These are phyloP conservation scores for Protophormia terraenovae DNA, from an alignment of 2,888 invertebrate genomes.

Conservation along the genomic window DNA sequence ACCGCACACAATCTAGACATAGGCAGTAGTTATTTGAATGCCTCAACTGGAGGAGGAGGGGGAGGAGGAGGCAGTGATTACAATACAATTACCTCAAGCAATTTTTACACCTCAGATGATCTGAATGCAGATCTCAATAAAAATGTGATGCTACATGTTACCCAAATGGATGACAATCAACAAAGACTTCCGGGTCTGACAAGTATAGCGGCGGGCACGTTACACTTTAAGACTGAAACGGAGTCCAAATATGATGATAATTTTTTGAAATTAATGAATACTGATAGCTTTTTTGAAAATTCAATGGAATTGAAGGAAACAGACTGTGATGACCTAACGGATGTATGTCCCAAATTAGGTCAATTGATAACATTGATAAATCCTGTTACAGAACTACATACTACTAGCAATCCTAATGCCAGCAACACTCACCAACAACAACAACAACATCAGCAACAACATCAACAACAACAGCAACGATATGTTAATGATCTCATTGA, in stretches of 20 bases:
- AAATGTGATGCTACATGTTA: constrained; percentile 61
- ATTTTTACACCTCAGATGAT: constrained; percentile 61
- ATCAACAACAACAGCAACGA: constrained; percentile 34
- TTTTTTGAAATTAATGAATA: constrained; percentile 68
- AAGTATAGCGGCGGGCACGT: constrained; percentile 57
- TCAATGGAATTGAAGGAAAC: constrained; percentile 65
- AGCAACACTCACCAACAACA: neutral
- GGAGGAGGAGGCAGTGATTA: constrained; percentile 43
- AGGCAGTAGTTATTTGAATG: constrained; percentile 55
- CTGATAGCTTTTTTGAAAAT: constrained; percentile 68
- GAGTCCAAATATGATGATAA: constrained; percentile 61
- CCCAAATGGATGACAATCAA: constrained; percentile 55
- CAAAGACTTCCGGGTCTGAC: constrained; percentile 57
- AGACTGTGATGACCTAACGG: constrained; percentile 71
- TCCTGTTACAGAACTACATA: constrained; percentile 58
- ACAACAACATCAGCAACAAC: neutral
- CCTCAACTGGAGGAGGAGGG: constrained; percentile 21
- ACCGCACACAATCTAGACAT: constrained; percentile 51
- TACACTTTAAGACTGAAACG: constrained; percentile 53
- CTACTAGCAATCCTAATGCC: constrained; percentile 43
- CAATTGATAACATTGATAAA: constrained; percentile 61
- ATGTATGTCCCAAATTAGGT: constrained; percentile 58
- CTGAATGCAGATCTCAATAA: constrained; percentile 59
- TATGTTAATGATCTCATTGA: constrained; percentile 72
- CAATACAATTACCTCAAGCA: constrained; percentile 61